Evolutionary conservation across 2,113 vertebrate species (phyloP).

Genomic region (Tyrannus savana): DNA sequence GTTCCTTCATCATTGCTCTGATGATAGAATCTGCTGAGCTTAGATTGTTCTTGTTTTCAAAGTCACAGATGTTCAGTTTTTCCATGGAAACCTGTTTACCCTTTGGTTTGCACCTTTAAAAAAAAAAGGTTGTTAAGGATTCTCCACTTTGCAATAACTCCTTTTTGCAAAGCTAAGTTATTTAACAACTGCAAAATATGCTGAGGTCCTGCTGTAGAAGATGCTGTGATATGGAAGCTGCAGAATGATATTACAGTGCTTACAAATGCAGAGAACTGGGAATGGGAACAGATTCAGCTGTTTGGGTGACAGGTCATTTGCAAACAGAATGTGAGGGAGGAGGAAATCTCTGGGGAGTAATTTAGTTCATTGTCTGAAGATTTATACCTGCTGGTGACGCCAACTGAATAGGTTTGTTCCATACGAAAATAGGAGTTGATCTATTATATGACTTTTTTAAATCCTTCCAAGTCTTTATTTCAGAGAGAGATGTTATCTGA

Average conservation of each 20-base stretch:
- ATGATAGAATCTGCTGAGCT: not conserved
- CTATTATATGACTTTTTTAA: not conserved
- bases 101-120: not conserved
- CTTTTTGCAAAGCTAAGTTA: not conserved
- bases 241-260: not conserved
- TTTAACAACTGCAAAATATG: not conserved
- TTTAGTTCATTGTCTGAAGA: not conserved
- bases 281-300: not conserved
- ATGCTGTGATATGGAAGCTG: not conserved
- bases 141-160: not conserved
- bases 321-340: not conserved
- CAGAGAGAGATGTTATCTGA: not conserved
- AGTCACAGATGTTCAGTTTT: not conserved
- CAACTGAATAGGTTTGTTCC: not conserved
- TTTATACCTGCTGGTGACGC: not conserved
- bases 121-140: not conserved
- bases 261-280: not conserved
- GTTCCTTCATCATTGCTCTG: not conserved
- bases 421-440: not conserved
- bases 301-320: conserved; percentile 27
- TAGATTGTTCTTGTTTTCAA: not conserved
- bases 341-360: not conserved
- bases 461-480: not conserved
- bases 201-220: not conserved
- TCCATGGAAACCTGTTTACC: not conserved